These are phyloP conservation scores for Tigriopus japonicus DNA, from an alignment of 1,140 invertebrate genomes.

Conservation along the genomic window DNA sequence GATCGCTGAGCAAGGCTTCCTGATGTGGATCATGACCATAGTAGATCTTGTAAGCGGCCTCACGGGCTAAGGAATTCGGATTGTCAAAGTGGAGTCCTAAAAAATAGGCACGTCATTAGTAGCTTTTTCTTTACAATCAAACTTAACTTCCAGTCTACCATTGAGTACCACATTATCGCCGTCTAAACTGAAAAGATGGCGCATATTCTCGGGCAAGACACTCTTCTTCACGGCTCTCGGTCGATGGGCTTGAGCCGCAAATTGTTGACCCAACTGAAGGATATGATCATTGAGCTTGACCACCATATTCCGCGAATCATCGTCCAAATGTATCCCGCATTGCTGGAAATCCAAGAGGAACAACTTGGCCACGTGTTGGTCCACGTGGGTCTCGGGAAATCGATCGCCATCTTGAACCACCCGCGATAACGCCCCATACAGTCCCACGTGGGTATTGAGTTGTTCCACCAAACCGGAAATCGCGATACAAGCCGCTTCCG, in stretches of 20 bases:
- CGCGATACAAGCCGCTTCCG: constrained; percentile 57
- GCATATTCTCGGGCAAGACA: constrained; percentile 13
- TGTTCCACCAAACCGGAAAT: constrained; percentile 80
- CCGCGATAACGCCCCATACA: constrained; percentile 53
- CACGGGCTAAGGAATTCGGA: constrained; percentile 50
- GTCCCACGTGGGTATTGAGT: constrained; percentile 65
- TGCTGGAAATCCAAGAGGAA: constrained; percentile 95
- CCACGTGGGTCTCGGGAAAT: constrained; percentile 43
- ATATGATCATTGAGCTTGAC: constrained; percentile 66
- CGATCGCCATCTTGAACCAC: constrained; percentile 50
- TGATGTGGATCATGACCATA: constrained; percentile 56
- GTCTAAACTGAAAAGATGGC: constrained; percentile 45
- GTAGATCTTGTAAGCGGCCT: constrained; percentile 71
- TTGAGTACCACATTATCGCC: constrained; percentile 50
- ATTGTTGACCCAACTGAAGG: constrained; percentile 59
- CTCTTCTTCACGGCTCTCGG: constrained; percentile 9
- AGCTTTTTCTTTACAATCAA: no score
- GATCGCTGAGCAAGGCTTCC: constrained; percentile 45
- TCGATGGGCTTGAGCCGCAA: constrained; percentile 26
- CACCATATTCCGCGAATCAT: constrained; percentile 48
- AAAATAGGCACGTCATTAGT: no score
- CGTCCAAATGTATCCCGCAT: constrained; percentile 75
- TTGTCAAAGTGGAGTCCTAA: constrained; percentile 51
- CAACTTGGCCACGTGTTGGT: constrained; percentile 62
- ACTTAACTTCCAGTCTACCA: no score